A percentile compares a stretch with the other conserved stretches of the same genome.
Conservation (phyloP, 2,797 vertebrate species). For the Sebastes hubbsi region DNA sequence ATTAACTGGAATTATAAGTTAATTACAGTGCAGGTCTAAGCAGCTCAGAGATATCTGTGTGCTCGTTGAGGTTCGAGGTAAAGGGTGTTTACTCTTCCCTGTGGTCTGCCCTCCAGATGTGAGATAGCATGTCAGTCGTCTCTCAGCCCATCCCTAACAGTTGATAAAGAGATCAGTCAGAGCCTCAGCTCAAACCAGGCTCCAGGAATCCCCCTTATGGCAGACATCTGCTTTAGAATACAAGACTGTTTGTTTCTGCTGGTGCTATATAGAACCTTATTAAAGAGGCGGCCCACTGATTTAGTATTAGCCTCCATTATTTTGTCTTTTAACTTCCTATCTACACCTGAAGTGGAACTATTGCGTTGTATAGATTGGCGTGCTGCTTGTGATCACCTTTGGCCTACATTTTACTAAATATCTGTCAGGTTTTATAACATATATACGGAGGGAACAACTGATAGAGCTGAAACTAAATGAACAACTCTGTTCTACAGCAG, state of each 20-base stretch:
- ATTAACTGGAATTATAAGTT: not conserved
- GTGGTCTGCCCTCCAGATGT: slow-evolving; percentile 54
- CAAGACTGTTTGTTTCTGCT: not conserved
- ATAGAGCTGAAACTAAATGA: not conserved
- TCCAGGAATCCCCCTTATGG: slow-evolving; percentile 8
- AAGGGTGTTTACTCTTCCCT: slow-evolving; percentile 38
- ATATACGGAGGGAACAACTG: not conserved
- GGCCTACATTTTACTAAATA: not conserved
- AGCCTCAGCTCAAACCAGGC: slow-evolving; percentile 3
- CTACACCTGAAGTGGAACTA: not conserved
- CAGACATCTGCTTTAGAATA: slow-evolving; percentile 5
- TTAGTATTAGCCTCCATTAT: not conserved
- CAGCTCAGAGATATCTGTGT: not conserved
- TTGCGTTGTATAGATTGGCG: too few relatives aligned
- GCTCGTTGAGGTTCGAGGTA: slow-evolving; percentile 1
- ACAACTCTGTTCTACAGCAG: not conserved
- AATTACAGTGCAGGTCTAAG: not conserved
- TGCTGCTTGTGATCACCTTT: too few relatives aligned
- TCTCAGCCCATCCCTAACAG: slow-evolving; percentile 42
- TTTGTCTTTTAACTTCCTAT: not conserved
- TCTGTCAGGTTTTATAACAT: not conserved
- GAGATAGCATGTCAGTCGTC: slow-evolving; percentile 41
- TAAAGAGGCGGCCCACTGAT: not conserved
- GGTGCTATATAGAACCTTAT: not conserved
- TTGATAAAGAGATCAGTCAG: slow-evolving; percentile 60